These are phyloP conservation scores for Hippopotamyrus pictus DNA, from an alignment of 2,797 vertebrate species.

Conservation along the genomic window DNA sequence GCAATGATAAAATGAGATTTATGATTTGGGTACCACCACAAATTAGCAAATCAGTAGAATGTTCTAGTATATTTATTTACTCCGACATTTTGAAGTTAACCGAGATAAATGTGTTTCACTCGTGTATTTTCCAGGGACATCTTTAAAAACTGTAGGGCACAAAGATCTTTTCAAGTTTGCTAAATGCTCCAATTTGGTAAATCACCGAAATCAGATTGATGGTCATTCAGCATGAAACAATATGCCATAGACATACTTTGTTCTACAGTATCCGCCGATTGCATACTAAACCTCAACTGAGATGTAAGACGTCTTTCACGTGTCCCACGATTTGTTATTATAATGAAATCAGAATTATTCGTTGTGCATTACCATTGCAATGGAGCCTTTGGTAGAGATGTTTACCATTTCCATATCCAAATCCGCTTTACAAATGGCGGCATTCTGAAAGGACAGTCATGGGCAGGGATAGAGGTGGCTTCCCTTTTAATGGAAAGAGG, in stretches of 20 bases:
- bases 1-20: background rate
- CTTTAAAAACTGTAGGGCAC: background rate
- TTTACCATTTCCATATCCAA: constrained; percentile 38
- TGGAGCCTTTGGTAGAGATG: constrained; percentile 27
- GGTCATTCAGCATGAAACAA: background rate
- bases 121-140: background rate
- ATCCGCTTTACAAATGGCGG: constrained; percentile 31
- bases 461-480: constrained; percentile 32
- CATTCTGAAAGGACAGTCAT: constrained; percentile 23
- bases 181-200: background rate
- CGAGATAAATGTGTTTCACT: background rate
- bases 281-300: constrained; percentile 3
- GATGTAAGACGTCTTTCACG: constrained; percentile 25
- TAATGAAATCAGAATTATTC: constrained; percentile 47
- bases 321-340: constrained; percentile 36
- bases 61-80: background rate
- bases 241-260: background rate
- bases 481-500: constrained; percentile 42
- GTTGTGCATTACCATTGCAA: constrained; percentile 46
- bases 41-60: background rate
- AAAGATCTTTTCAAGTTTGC: background rate
- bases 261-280: background rate
- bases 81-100: background rate
- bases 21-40: background rate
- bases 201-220: background rate